Evolutionary conservation across 2,797 vertebrate species (phyloP).

Genomic region (Falco columbarius): DNA sequence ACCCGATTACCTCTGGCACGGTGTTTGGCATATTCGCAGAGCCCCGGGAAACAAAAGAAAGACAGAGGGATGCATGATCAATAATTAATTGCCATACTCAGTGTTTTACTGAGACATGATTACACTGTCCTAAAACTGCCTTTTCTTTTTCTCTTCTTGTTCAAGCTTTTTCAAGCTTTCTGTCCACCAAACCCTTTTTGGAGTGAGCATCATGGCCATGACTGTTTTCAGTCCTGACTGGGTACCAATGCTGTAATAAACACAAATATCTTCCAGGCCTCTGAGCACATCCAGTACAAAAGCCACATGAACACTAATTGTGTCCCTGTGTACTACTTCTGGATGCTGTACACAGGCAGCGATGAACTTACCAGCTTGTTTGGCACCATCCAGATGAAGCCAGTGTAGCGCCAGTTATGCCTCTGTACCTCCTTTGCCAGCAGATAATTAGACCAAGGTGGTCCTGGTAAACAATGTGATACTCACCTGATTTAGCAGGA

Average conservation of each 20-base stretch:
- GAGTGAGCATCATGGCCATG: rapidly evolving
- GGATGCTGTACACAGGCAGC: not conserved
- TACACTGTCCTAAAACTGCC: not conserved
- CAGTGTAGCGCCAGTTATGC: not conserved
- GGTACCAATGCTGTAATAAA: not conserved
- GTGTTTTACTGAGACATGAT: not conserved
- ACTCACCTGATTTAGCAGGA: not conserved
- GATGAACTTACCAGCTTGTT: not conserved
- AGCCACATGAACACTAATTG: constrained; percentile 2
- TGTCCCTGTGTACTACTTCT: not conserved
- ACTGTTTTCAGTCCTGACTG: not conserved
- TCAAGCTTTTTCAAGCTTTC: not conserved
- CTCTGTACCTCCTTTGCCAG: not conserved
- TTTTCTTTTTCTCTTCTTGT: not conserved
- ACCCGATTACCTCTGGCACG: not conserved
- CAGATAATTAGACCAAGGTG: not conserved
- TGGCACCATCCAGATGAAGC: not conserved
- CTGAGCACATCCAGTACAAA: not conserved
- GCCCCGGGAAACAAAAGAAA: not conserved
- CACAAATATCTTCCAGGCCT: not conserved
- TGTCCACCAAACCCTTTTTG: not conserved
- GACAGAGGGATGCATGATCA: not conserved
- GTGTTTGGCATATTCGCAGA: not conserved
- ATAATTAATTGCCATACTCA: not conserved
- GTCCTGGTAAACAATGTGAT: not conserved